Percentiles rank a stretch among this genome's conserved stretches.
Evolutionary conservation across 2,797 vertebrate genomes (phyloP).

Genomic region (Danio albolineatus): DNA sequence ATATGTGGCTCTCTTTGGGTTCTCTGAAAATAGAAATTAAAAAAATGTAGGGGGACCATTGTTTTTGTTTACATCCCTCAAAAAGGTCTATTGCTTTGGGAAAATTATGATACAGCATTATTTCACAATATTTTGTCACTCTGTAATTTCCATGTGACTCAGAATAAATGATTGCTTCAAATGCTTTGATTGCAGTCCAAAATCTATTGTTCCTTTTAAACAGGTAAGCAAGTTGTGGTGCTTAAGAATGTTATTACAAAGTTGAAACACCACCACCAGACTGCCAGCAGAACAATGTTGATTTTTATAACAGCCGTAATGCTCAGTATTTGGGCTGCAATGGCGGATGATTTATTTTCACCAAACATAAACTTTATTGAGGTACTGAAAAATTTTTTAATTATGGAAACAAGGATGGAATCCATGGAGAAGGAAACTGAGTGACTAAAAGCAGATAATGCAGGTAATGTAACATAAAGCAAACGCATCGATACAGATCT

Average conservation of each 20-base stretch:
- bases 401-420: constrained; percentile 2
- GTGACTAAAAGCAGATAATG: too few relatives aligned
- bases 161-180: not conserved
- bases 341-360: constrained; percentile 25
- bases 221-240: not conserved
- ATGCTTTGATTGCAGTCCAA: constrained; percentile 20
- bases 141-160: not conserved
- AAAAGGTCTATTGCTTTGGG: not conserved
- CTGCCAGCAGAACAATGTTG: constrained; percentile 30
- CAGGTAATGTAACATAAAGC: too few relatives aligned
- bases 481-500: too few relatives aligned
- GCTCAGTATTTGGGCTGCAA: constrained; percentile 8
- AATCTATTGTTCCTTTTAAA: not conserved
- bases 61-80: too few relatives aligned
- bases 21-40: too few relatives aligned
- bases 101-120: not conserved
- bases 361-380: constrained; percentile 37
- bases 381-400: constrained; percentile 23
- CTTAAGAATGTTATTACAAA: not conserved
- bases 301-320: constrained; percentile 1
- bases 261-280: not conserved
- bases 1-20: too few relatives aligned
- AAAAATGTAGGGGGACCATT: too few relatives aligned
- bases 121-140: not conserved
- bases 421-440: not conserved